These are phyloP conservation scores for Leucopternis melanops DNA, from an alignment of 2,113 vertebrate genomes.

Conservation along the genomic window DNA sequence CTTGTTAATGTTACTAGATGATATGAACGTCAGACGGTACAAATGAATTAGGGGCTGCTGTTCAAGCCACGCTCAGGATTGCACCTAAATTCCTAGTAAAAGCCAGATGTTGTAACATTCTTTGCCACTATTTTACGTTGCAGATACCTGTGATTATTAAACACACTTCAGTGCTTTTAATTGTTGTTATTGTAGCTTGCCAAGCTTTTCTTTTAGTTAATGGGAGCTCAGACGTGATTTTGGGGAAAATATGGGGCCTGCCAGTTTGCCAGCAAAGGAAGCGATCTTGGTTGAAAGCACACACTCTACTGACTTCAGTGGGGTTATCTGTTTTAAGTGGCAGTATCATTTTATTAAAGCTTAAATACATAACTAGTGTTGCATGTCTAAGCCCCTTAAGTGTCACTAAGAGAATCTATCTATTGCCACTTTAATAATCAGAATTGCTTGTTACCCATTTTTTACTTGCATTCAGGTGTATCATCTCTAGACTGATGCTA, in stretches of 20 bases:
- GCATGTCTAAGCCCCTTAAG: too few relatives aligned
- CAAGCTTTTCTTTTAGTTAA: background rate
- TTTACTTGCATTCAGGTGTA: background rate
- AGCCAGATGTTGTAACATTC: fast-evolving
- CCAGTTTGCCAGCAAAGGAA: background rate
- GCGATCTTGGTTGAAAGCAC: background rate
- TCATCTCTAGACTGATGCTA: background rate
- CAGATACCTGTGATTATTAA: background rate
- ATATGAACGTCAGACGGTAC: background rate
- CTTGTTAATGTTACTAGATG: background rate
- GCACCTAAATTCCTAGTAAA: background rate
- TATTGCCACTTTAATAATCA: background rate
- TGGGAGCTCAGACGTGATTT: background rate
- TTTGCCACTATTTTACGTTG: background rate
- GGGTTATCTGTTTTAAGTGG: background rate
- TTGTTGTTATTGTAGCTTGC: background rate
- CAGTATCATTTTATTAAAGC: background rate
- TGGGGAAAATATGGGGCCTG: background rate
- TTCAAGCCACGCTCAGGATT: background rate
- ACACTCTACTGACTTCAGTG: background rate
- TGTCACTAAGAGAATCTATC: background rate
- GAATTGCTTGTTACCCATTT: background rate
- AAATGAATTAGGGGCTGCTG: background rate
- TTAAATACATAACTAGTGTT: background rate
- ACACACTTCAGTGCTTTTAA: fast-evolving